A percentile compares a stretch with the other conserved stretches of the same genome.
Evolutionary conservation across 2,113 vertebrate genomes (phyloP).

Genomic region (Trichechus manatus): DNA sequence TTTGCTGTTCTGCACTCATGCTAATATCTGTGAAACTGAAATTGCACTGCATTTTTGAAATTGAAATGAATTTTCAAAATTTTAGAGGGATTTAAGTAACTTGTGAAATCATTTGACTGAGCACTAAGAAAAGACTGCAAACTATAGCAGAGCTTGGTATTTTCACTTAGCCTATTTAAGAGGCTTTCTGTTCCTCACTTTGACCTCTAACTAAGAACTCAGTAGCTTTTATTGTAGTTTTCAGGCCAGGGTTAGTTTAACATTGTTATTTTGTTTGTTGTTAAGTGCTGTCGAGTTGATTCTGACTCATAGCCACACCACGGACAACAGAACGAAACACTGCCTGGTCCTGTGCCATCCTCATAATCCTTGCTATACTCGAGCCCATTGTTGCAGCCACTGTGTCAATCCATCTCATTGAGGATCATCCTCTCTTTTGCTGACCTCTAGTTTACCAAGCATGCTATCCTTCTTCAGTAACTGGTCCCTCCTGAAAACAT

Average conservation of each 20-base stretch:
- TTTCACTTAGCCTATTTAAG: conserved; percentile 12
- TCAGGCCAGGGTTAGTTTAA: not conserved
- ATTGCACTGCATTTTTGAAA: not conserved
- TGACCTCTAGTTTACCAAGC: too few relatives aligned
- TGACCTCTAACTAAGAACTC: not conserved
- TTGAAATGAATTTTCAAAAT: not conserved
- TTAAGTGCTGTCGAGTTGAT: too few relatives aligned
- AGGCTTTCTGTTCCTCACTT: not conserved
- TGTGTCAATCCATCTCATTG: too few relatives aligned
- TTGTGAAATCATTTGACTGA: not conserved
- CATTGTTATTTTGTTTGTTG: too few relatives aligned
- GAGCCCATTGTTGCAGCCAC: too few relatives aligned
- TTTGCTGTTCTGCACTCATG: not conserved
- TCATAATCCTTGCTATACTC: too few relatives aligned
- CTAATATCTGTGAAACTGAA: not conserved
- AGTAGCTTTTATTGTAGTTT: not conserved
- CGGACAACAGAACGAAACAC: too few relatives aligned
- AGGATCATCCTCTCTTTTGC: too few relatives aligned
- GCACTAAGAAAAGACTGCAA: not conserved
- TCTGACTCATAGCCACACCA: too few relatives aligned
- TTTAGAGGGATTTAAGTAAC: not conserved
- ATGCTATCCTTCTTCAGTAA: too few relatives aligned
- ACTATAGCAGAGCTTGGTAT: not conserved
- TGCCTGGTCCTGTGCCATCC: too few relatives aligned
- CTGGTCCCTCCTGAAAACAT: too few relatives aligned